phyloP scores from a whole-genome alignment of 92 coral and sea anemone species.

The Nematostella vectensis region DNA sequence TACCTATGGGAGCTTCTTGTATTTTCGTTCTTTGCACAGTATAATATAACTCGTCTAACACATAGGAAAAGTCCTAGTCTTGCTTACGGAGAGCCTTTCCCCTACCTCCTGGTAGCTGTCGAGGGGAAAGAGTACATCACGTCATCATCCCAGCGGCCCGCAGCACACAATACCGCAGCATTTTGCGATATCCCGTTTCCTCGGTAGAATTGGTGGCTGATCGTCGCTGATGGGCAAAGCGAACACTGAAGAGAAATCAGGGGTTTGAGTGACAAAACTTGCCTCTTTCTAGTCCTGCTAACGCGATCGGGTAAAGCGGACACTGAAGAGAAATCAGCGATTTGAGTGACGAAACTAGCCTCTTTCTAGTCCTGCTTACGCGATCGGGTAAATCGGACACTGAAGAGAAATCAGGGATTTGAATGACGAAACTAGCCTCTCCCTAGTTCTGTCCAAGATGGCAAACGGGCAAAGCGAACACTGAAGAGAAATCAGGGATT shows the following conservation, averaged over 20 bases:
- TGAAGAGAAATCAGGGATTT: background rate
- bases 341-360: background rate
- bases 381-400: conserved; percentile 63
- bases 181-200: conserved; percentile 66
- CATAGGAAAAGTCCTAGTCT: no score
- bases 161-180: conserved; percentile 88
- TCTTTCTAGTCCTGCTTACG: no score
- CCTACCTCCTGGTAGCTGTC: background rate
- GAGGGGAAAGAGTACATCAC: no score
- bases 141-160: conserved; percentile 81
- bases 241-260: conserved; percentile 48
- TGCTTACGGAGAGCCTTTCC: no score
- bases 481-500: conserved; percentile 24
- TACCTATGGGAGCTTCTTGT: no score
- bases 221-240: conserved; percentile 62
- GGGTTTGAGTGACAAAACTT: background rate
- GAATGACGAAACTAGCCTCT: background rate
- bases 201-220: conserved; percentile 60
- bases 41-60: no score
- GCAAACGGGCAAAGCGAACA: conserved; percentile 68
- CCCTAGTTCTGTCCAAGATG: no score
- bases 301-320: conserved; percentile 62
- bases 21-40: no score
- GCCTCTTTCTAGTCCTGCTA: no score
- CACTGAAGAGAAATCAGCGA: background rate